Evolutionary conservation across 2,888 invertebrate genomes (phyloP), one percentile per base, ranked within the genome.

Genomic region (Deilephila porcellus): DNA sequence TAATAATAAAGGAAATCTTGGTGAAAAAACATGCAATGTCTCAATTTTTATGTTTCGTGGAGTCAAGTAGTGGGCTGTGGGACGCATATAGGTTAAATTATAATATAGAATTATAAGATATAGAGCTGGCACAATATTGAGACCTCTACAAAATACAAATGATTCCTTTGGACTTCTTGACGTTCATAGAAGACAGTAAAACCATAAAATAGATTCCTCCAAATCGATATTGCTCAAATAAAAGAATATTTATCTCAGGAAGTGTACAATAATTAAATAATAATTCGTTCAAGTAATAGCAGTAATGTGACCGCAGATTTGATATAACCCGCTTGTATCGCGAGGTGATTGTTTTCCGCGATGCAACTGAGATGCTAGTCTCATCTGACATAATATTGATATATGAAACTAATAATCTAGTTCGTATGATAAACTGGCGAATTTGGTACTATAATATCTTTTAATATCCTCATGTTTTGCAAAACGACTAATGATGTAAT

Each of bases 261-360:
- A 67, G 14, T 52, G 45, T 52, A 25, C 20, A 52, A 17, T 25
- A 52, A 17, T 25, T 20, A 17, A 52, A 25, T 67, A 25, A 67
- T 17, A 17, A 52, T 67, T 67, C 14, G 45, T 64, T 52, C 6
- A 14, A 29, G 67, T 25, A 25, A 67, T 25, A 17, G 67, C 7
- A 52, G 67, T 67, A 20, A 63, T 34, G 2, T 34, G 63, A 63
- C 7, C 37, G 45, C 52, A 52, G 45, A n/a, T 63, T 63, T 63
- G 25, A 52, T 67, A 67, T 67, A 67, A 67, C 45, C 25, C 7
- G 17, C 67, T 52, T 67, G 45, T 25, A 17, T 67, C 20, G 52
- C 17, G 5, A 17, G 17, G 67, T 52, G 52, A 67, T 52, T 67
- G 52, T 67, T 52, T 64, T 45, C 52, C 25, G 17, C 45, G 67